phyloP scores from a whole-genome alignment of 2,113 vertebrate genomes.

The Butorides virescens region DNA sequence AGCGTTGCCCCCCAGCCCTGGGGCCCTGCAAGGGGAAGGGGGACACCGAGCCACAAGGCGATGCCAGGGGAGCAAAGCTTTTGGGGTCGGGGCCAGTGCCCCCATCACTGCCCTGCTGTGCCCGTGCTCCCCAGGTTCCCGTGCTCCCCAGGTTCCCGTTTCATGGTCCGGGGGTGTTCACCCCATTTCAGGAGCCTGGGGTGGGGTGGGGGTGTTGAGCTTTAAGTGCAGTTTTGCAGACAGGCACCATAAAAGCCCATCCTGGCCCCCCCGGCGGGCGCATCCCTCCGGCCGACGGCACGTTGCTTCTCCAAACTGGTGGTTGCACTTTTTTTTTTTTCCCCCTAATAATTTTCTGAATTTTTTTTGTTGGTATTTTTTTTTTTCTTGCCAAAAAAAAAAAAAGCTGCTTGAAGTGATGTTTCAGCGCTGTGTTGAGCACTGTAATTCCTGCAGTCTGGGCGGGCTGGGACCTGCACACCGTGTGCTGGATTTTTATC shows the following conservation, averaged over 20 bases:
- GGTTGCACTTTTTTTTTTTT: conserved; percentile 16
- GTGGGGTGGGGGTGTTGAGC: neutral
- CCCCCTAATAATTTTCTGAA: neutral
- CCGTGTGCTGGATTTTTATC: conserved; percentile 30
- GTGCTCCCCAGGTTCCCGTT: neutral
- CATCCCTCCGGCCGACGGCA: neutral
- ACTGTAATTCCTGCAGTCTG: neutral
- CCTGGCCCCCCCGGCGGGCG: neutral
- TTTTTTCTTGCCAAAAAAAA: neutral
- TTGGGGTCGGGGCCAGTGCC: neutral
- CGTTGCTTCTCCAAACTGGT: neutral
- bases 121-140: neutral
- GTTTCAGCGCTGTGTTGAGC: conserved; percentile 41
- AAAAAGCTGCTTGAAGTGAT: conserved; percentile 52
- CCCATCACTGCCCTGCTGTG: neutral
- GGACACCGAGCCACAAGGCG: rapidly evolving
- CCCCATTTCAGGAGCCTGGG: rapidly evolving
- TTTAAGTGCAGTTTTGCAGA: neutral
- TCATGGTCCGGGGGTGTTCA: neutral
- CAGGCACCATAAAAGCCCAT: neutral
- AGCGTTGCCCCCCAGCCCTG: neutral
- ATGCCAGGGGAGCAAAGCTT: neutral
- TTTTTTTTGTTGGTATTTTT: neutral
- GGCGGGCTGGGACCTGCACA: neutral
- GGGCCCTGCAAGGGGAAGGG: neutral